Conservation (phyloP, 37 sponge, comb jelly and placozoan species). For the Corticium candelabrum region DNA sequence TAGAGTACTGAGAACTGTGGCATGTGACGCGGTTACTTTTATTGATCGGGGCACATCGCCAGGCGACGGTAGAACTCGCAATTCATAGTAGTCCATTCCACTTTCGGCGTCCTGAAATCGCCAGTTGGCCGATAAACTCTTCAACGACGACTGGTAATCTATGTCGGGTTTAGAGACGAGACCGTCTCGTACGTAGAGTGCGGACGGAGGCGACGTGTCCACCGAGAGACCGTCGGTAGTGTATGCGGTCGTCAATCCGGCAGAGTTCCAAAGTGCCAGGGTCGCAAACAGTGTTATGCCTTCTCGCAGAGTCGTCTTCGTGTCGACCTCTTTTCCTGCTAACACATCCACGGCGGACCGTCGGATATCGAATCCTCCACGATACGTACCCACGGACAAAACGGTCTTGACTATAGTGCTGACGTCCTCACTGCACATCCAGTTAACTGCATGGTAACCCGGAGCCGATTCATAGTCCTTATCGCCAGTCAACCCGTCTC, state of each 20-base stretch:
- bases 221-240: constrained; percentile 19
- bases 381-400: background rate
- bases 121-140: background rate
- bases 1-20: background rate
- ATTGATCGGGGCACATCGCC: background rate
- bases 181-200: constrained; percentile 6
- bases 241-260: constrained; percentile 23
- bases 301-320: background rate
- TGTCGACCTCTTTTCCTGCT: background rate
- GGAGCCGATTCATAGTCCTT: background rate
- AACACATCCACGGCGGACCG: background rate
- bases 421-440: background rate
- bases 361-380: background rate
- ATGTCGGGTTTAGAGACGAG: background rate
- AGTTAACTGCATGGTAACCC: background rate
- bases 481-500: background rate
- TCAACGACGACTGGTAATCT: background rate
- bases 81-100: background rate
- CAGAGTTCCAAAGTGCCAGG: constrained; percentile 34
- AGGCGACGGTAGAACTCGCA: background rate
- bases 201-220: constrained; percentile 50
- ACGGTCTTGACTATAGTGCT: background rate
- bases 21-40: background rate
- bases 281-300: constrained; percentile 22
- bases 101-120: background rate